Conservation (phyloP, 2,888 invertebrate genomes). For the Lepidocyrtoides sp. region DNA sequence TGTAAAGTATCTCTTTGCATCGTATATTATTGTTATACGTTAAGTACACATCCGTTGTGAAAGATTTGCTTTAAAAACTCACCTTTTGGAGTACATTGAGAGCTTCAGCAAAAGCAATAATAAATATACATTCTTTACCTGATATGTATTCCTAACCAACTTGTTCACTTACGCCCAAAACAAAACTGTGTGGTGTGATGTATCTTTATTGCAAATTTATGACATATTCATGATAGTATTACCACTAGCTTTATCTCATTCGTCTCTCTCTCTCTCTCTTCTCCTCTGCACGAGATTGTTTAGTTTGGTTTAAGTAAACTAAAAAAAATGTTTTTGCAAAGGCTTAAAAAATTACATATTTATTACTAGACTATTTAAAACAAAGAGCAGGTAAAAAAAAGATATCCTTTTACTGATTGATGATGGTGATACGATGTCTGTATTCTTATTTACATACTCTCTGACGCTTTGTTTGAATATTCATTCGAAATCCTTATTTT, state of each 20-base stretch:
- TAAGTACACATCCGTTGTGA: conserved; percentile 77
- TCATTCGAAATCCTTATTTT: conserved; percentile 8
- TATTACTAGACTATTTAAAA: conserved; percentile 11
- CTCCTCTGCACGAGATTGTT: conserved; percentile 41
- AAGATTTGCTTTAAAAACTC: conserved; percentile 46
- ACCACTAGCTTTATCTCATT: conserved; percentile 56
- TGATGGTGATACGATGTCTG: too few species aligned
- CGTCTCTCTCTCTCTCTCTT: background rate
- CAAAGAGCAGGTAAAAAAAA: conserved; percentile 14
- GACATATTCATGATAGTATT: conserved; percentile 56
- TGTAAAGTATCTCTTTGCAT: conserved; percentile 40
- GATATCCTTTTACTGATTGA: background rate
- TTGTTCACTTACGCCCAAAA: conserved; percentile 52
- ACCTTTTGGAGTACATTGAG: background rate
- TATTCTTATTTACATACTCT: background rate
- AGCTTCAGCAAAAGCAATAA: background rate
- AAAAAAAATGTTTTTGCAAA: conserved; percentile 61
- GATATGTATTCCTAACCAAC: too few species aligned
- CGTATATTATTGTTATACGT: conserved; percentile 43
- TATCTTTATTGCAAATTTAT: conserved; percentile 66
- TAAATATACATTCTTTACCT: too few species aligned
- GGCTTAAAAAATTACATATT: background rate
- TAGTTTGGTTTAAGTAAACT: conserved; percentile 58
- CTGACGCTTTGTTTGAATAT: conserved; percentile 29
- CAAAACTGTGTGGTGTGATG: conserved; percentile 27